Percentiles rank a stretch among this genome's conserved stretches.
Conservation (phyloP, 2,797 vertebrate species). For the Acanthurus lineatus region DNA sequence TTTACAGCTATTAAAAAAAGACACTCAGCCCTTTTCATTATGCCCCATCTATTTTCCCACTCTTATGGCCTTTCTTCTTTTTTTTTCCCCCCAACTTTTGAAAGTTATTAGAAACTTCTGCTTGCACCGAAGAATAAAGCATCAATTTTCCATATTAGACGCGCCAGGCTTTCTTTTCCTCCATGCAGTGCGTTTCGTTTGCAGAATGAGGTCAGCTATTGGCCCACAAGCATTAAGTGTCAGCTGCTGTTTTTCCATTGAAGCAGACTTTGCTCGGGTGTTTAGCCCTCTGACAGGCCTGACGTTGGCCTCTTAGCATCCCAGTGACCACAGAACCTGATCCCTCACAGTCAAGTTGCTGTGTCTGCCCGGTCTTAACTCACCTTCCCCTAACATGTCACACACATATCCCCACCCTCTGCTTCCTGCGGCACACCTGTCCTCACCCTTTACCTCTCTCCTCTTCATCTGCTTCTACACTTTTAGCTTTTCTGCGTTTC, state of each 20-base stretch:
- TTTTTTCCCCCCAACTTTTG: constrained; percentile 49
- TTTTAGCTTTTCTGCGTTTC: constrained; percentile 18
- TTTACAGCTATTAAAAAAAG: constrained; percentile 76
- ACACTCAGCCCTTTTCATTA: constrained; percentile 72
- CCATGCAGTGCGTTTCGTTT: constrained; percentile 43
- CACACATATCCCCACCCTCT: constrained; percentile 14
- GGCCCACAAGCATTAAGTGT: constrained; percentile 75
- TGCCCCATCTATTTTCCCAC: constrained; percentile 69
- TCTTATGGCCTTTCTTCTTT: constrained; percentile 52
- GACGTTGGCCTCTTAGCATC: constrained; percentile 67
- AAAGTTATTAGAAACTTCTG: constrained; percentile 70
- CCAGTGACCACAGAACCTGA: constrained; percentile 79
- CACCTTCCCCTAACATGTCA: constrained; percentile 58
- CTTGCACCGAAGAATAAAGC: constrained; percentile 42
- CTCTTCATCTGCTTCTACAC: constrained; percentile 13
- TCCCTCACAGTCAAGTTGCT: constrained; percentile 62
- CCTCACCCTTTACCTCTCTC: constrained; percentile 18
- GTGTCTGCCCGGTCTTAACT: constrained; percentile 59
- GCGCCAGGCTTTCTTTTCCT: constrained; percentile 31
- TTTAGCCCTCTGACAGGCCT: constrained; percentile 77
- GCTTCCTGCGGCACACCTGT: not conserved
- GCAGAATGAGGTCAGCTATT: constrained; percentile 77
- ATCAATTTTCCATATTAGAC: constrained; percentile 48
- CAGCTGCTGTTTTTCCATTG: constrained; percentile 83
- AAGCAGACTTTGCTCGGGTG: constrained; percentile 74